These are phyloP conservation scores for Euwallacea fornicatus DNA, from an alignment of 1,140 invertebrate species.

Conservation along the genomic window DNA sequence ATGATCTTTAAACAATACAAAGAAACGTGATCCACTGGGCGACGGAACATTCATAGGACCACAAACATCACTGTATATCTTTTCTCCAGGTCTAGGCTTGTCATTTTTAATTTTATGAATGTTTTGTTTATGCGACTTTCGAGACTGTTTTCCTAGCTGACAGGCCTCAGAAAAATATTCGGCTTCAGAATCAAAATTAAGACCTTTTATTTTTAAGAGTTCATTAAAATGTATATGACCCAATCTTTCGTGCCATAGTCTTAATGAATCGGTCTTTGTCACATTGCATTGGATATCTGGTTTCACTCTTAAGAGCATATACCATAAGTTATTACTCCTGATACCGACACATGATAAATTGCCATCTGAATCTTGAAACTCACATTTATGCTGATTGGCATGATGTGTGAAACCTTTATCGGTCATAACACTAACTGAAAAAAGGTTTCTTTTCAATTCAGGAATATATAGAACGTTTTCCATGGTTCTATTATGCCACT, in stretches of 20 bases:
- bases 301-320: slow-evolving; percentile 26
- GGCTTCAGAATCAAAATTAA: neutral
- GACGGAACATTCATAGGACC: slow-evolving; percentile 52
- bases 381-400: slow-evolving; percentile 24
- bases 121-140: slow-evolving; percentile 26
- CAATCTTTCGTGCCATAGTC: slow-evolving; percentile 52
- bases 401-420: slow-evolving; percentile 29
- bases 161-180: slow-evolving; percentile 50
- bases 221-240: slow-evolving; percentile 51
- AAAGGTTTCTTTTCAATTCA: slow-evolving; percentile 17
- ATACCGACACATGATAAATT: slow-evolving; percentile 26
- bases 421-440: slow-evolving; percentile 33
- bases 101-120: slow-evolving; percentile 27
- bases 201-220: neutral
- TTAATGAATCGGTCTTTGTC: neutral
- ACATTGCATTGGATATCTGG: slow-evolving; percentile 14
- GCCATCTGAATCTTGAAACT: slow-evolving; percentile 27
- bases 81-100: slow-evolving; percentile 40
- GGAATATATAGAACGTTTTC: slow-evolving; percentile 30
- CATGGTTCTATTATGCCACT: slow-evolving; percentile 29
- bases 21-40: slow-evolving; percentile 47
- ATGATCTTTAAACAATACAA: slow-evolving; percentile 3
- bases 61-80: slow-evolving; percentile 52
- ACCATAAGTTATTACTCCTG: slow-evolving; percentile 30
- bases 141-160: slow-evolving; percentile 47